phyloP scores from a whole-genome alignment of 1,140 invertebrate species.

The Pseudomyrmex pallidus region DNA sequence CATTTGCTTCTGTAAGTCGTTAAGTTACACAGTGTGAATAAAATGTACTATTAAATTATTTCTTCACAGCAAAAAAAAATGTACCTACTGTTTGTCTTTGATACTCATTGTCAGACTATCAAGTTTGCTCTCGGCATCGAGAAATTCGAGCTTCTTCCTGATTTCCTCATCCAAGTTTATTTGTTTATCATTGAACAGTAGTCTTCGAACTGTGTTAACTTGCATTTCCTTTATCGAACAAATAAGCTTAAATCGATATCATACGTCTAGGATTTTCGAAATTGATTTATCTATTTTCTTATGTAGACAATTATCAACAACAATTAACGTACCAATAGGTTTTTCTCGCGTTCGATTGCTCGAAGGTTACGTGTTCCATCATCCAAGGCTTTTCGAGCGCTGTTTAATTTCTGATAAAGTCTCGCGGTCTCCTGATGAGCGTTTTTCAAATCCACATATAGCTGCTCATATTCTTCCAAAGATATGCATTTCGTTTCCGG shows the following conservation, averaged over 20 bases:
- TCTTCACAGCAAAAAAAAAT: neutral
- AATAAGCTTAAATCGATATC: conserved; percentile 9
- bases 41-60: neutral
- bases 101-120: conserved; percentile 74
- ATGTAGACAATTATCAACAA: neutral
- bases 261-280: neutral
- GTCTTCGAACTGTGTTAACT: conserved; percentile 89
- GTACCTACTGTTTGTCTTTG: conserved; percentile 75
- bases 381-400: conserved; percentile 91
- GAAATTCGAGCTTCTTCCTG: conserved; percentile 91
- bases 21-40: neutral
- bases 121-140: conserved; percentile 84
- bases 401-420: conserved; percentile 91
- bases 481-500: conserved; percentile 5
- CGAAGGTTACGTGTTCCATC: conserved; percentile 90
- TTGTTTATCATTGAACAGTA: conserved; percentile 89
- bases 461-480: conserved; percentile 87
- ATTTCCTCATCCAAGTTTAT: conserved; percentile 91
- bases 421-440: conserved; percentile 88
- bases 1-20: conserved; percentile 84
- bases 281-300: neutral
- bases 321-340: conserved; percentile 85
- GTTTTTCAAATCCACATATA: conserved; percentile 88
- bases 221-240: conserved; percentile 88
- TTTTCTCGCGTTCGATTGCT: conserved; percentile 87